Evolutionary conservation across 2,888 invertebrate genomes (phyloP).

Genomic region (Oxyteleia sp.): DNA sequence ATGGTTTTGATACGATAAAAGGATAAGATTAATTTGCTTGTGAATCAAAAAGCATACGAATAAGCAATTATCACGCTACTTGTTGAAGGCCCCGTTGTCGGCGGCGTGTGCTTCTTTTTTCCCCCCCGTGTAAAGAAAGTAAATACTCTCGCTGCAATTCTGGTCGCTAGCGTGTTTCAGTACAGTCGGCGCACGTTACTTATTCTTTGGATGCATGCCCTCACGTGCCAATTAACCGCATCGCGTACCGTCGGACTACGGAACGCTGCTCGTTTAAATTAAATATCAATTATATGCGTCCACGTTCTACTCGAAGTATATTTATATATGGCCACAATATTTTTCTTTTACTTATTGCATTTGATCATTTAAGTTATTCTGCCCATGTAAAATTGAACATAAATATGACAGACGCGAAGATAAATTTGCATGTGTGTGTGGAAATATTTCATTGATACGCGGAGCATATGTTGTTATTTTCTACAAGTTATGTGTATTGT

Average conservation of each 20-base stretch:
- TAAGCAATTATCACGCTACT: slow-evolving; percentile 82
- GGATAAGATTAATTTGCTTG: slow-evolving; percentile 84
- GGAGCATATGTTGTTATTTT: too few species aligned
- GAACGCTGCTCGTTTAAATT: slow-evolving; percentile 32
- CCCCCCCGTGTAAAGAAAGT: slow-evolving; percentile 58
- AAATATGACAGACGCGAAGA: too few species aligned
- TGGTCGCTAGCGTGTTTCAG: slow-evolving; percentile 42
- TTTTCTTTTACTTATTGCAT: background rate
- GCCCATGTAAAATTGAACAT: background rate
- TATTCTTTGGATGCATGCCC: slow-evolving; percentile 56
- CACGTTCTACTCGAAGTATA: background rate
- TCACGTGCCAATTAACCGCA: slow-evolving; percentile 62
- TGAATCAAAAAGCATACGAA: slow-evolving; percentile 81
- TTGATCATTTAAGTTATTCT: too few species aligned
- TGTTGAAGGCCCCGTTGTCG: slow-evolving; percentile 64
- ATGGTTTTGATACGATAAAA: slow-evolving; percentile 84
- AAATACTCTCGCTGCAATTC: slow-evolving; percentile 58
- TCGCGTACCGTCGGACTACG: slow-evolving; percentile 22
- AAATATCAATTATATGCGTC: slow-evolving; percentile 26
- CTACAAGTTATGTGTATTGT: too few species aligned
- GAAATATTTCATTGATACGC: too few species aligned
- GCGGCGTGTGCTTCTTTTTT: slow-evolving; percentile 68
- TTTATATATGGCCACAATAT: background rate
- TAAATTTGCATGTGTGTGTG: too few species aligned
- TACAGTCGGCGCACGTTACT: slow-evolving; percentile 43